A percentile compares a stretch with the other conserved stretches of the same genome.
These are phyloP conservation scores for Cheilosia scutellata DNA, from an alignment of 2,888 invertebrate genomes.

Conservation along the genomic window DNA sequence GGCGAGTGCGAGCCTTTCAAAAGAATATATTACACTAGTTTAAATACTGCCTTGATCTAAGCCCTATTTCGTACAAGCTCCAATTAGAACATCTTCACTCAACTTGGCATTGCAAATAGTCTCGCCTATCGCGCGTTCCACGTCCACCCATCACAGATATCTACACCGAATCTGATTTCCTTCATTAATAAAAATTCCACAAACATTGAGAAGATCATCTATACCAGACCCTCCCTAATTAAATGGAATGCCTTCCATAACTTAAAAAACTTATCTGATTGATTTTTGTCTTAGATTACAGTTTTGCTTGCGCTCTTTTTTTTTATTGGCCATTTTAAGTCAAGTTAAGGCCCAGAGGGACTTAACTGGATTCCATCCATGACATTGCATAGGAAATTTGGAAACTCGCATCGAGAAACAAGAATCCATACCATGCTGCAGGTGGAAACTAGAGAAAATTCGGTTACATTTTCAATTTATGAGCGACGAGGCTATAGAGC, in stretches of 20 bases:
- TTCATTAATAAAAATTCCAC: constrained; percentile 13
- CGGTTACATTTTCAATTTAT: constrained; percentile 46
- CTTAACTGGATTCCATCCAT: constrained; percentile 51
- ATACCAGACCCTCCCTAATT: constrained; percentile 44
- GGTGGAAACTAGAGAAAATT: constrained; percentile 60
- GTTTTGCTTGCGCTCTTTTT: constrained; percentile 54
- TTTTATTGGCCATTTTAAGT: constrained; percentile 63
- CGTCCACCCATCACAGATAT: not conserved
- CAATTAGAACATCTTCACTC: no score
- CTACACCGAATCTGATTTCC: not conserved
- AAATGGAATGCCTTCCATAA: constrained; percentile 62
- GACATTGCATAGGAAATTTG: constrained; percentile 30
- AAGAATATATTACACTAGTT: no score
- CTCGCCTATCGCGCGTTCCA: no score
- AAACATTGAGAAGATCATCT: constrained; percentile 22
- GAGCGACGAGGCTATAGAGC: not conserved
- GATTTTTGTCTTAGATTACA: constrained; percentile 57
- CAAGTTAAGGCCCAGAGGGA: constrained; percentile 26
- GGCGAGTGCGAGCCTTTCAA: no score
- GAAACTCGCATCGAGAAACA: constrained; percentile 4
- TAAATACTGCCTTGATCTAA: no score
- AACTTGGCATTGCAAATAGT: no score
- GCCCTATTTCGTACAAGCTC: no score
- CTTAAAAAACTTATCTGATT: constrained; percentile 53
- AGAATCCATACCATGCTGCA: constrained; percentile 32